Conservation (phyloP, 2,113 vertebrate species). For the Gorilla gorilla region DNA sequence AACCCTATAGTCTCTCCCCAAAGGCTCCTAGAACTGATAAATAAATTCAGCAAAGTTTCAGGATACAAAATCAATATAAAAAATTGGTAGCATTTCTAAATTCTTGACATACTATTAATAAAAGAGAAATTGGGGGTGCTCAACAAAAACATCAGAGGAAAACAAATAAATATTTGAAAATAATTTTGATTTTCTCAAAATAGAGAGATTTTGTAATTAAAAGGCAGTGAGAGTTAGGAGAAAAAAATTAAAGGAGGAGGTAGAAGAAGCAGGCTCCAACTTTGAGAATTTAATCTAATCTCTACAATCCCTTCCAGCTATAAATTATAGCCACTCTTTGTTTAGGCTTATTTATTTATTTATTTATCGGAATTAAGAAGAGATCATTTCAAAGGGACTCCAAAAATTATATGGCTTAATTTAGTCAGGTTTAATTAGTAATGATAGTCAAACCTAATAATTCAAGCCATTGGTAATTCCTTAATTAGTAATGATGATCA, state of each 20-base stretch:
- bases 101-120: not conserved
- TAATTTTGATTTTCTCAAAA: not conserved
- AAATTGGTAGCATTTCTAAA: not conserved
- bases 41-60: too few relatives aligned
- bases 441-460: not conserved
- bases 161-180: constrained; percentile 30
- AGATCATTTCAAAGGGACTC: not conserved
- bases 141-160: not conserved
- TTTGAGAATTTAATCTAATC: not conserved
- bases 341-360: not conserved
- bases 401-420: not conserved
- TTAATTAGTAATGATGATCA: constrained; percentile 4
- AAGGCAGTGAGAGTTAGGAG: not conserved
- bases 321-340: not conserved
- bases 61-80: too few relatives aligned
- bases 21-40: too few relatives aligned
- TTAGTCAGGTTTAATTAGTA: not conserved
- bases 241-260: not conserved
- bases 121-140: not conserved
- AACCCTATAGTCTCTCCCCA: too few relatives aligned
- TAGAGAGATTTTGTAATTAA: not conserved
- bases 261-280: not conserved
- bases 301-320: not conserved
- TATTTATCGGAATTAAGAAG: not conserved
- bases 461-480: not conserved